phyloP scores from a whole-genome alignment of 2,888 invertebrate species.

The Metallyticus violacea region DNA sequence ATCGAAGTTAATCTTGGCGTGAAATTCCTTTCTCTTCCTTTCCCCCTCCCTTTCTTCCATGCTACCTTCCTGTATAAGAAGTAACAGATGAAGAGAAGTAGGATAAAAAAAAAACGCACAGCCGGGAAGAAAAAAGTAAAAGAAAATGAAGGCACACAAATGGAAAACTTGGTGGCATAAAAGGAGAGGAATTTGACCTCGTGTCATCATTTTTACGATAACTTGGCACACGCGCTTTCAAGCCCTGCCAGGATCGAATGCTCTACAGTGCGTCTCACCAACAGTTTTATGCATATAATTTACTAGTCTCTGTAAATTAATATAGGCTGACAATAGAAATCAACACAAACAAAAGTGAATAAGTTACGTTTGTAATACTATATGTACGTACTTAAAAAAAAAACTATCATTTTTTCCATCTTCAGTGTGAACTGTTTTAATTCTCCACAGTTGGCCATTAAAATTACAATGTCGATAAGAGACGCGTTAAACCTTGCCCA shows the following conservation, averaged over 20 bases:
- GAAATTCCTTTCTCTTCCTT: background rate
- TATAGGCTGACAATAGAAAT: no score
- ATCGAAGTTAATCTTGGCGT: background rate
- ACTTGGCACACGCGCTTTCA: background rate
- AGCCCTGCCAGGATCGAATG: background rate
- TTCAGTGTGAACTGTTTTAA: no score
- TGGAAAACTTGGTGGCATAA: background rate
- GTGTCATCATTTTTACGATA: background rate
- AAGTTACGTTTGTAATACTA: no score
- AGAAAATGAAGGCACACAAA: background rate
- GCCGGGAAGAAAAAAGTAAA: background rate
- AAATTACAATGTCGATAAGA: no score
- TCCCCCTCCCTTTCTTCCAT: no score
- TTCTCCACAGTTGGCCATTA: no score
- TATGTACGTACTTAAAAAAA: no score
- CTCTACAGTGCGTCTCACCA: background rate
- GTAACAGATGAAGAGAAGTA: background rate
- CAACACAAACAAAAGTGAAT: no score
- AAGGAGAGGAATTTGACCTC: background rate
- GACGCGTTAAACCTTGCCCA: no score
- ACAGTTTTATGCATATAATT: no score
- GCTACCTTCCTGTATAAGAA: background rate
- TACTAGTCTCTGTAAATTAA: no score
- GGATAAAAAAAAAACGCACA: background rate
- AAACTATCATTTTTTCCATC: no score